These are phyloP conservation scores for Lasioglossum calceatum DNA, from an alignment of 2,888 invertebrate genomes.

Conservation along the genomic window DNA sequence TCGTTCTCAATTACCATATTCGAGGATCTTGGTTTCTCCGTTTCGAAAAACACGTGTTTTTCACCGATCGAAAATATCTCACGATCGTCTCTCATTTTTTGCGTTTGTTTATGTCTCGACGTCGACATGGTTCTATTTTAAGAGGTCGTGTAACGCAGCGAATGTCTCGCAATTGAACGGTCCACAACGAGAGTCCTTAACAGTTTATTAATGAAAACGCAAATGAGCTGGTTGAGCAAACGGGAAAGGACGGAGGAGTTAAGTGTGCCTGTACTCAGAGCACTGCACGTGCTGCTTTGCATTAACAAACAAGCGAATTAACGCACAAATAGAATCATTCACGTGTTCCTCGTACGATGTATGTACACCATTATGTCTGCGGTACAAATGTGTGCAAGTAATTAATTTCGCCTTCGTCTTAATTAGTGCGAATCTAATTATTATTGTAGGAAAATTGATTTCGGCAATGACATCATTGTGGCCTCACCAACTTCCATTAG, in stretches of 20 bases:
- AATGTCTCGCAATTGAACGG: neutral
- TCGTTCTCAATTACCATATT: neutral
- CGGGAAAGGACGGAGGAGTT: conserved; percentile 22
- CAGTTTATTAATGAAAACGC: conserved; percentile 52
- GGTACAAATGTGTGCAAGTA: neutral
- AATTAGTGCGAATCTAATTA: neutral
- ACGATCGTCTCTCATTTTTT: neutral
- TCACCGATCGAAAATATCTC: neutral
- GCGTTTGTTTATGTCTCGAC: neutral
- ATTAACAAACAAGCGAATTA: conserved; percentile 41
- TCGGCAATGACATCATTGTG: neutral
- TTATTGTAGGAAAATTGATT: neutral
- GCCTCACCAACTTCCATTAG: neutral
- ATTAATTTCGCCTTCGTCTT: neutral
- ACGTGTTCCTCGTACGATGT: neutral
- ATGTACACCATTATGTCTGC: neutral
- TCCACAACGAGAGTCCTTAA: neutral
- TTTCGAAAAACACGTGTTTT: neutral
- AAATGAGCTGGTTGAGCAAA: conserved; percentile 18
- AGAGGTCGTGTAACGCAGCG: conserved; percentile 3
- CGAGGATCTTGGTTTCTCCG: neutral
- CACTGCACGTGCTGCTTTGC: conserved; percentile 24
- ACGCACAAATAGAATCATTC: conserved; percentile 8
- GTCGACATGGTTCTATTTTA: neutral
- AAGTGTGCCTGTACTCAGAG: neutral